Conservation (phyloP, 1,140 invertebrate species). For the Maniola jurtina region DNA sequence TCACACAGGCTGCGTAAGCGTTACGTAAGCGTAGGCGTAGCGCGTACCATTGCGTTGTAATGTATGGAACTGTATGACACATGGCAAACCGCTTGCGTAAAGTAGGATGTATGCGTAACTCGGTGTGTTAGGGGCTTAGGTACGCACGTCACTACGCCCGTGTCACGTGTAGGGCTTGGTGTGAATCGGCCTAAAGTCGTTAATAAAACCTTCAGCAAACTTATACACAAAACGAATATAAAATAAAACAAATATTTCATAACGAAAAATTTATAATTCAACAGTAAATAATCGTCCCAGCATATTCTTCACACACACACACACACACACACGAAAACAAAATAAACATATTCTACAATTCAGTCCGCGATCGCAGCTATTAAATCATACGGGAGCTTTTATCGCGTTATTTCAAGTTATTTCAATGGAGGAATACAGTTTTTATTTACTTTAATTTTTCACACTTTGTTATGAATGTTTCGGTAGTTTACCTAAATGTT, state of each 20-base stretch:
- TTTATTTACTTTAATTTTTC: constrained; percentile 26
- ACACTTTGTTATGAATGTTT: constrained; percentile 17
- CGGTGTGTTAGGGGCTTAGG: too few species aligned
- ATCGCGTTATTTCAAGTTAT: constrained; percentile 28
- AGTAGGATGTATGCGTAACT: too few species aligned
- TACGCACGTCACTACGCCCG: too few species aligned
- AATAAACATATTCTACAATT: constrained; percentile 14
- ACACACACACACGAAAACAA: not conserved
- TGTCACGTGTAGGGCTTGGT: too few species aligned
- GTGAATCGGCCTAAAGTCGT: too few species aligned
- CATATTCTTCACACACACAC: not conserved
- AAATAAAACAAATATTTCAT: not conserved
- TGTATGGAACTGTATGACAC: too few species aligned
- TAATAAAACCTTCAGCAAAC: not conserved
- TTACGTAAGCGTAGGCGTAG: too few species aligned
- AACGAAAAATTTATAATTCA: not conserved
- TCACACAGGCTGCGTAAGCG: too few species aligned
- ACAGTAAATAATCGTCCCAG: not conserved
- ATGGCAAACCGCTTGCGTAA: too few species aligned
- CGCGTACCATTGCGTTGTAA: too few species aligned
- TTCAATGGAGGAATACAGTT: constrained; percentile 22
- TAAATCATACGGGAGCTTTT: constrained; percentile 27
- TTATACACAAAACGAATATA: constrained; percentile 2
- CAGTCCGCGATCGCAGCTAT: constrained; percentile 16
- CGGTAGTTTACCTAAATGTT: constrained; percentile 12